Evolutionary conservation across 2,888 invertebrate species (phyloP), one percentile per base, ranked within the genome.

Genomic region (Chironomus riparius): DNA sequence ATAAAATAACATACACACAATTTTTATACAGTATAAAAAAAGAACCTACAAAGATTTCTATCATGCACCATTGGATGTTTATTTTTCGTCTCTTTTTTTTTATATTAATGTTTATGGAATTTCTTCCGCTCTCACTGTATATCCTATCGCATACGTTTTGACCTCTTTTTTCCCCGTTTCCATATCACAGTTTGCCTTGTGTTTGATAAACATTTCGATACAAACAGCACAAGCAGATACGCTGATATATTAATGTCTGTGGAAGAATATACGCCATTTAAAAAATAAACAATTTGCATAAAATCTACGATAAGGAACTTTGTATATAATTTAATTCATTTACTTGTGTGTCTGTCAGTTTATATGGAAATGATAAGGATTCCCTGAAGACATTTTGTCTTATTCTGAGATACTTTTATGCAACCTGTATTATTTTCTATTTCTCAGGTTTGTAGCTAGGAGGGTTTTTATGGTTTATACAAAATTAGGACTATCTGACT

Each of bases 211-310:
- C 38, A 10, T 38, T 38, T 28, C 28, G 28, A 28, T 28, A 5
- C 28, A 28, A 28, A 28, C 28, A 28, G 38, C 38, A 10, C 10
- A 10, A 38, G 38, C 38, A 10, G 38, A 18, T 15, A 18, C n/a
- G 15, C 6, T 18, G 15, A 56, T 56, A 56, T 6, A 56, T 7
- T 38, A 38, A 38, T 38, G 38, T 38, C 10, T 38, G 10, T 56
- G 56, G 7, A 56, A 56, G 15, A 50, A 56, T 18, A 18, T 18
- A 15, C 6, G 18, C 10, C 65, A 65, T 24, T 24, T 62, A 62
- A 50, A 72, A 72, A 72, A 62, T 38, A 72, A 72, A 72, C 62
- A 72, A 72, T 72, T 72, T 72, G 62, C 72, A 72, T 72, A 72
- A 72, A 72, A 62, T 38, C 72, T 22, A 21, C 38, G 48, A 56